Evolutionary conservation across 2,888 invertebrate genomes (phyloP).

Genomic region (Perdita meconis): DNA sequence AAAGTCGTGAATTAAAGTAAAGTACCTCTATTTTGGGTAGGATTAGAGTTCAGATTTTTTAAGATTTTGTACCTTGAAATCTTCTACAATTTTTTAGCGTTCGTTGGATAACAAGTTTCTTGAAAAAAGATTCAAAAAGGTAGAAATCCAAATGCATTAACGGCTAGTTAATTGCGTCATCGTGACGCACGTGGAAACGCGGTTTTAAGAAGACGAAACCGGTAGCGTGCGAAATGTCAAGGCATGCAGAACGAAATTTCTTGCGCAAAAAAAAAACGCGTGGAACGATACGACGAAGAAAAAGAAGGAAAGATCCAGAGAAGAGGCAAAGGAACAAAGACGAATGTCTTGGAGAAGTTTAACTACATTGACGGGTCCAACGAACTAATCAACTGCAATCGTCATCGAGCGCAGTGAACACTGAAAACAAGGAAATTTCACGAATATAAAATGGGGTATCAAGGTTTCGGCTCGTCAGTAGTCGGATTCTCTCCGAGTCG

Average conservation of each 20-base stretch:
- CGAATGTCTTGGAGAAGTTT: background rate
- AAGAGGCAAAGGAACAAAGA: background rate
- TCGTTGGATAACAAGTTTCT: too few relatives aligned
- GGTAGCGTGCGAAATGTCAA: background rate
- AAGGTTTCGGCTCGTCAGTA: background rate
- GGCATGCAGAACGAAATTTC: background rate
- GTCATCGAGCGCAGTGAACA: background rate
- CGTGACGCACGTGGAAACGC: too few relatives aligned
- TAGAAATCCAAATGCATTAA: too few relatives aligned
- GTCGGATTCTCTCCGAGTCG: background rate
- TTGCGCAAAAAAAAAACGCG: background rate
- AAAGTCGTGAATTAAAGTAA: too few relatives aligned
- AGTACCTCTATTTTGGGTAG: too few relatives aligned
- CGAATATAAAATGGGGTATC: slow-evolving; percentile 10
- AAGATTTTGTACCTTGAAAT: too few relatives aligned
- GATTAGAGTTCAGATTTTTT: too few relatives aligned
- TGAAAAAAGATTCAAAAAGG: too few relatives aligned
- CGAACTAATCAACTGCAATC: background rate
- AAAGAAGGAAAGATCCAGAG: background rate
- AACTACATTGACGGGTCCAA: background rate
- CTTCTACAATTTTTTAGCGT: too few relatives aligned
- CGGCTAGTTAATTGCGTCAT: too few relatives aligned
- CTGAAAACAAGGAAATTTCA: background rate
- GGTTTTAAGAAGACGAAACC: background rate
- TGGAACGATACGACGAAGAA: background rate